A percentile compares a stretch with the other conserved stretches of the same genome.
These are phyloP conservation scores for Leptatherina wallacei DNA, from an alignment of 2,797 vertebrate genomes.

Conservation along the genomic window DNA sequence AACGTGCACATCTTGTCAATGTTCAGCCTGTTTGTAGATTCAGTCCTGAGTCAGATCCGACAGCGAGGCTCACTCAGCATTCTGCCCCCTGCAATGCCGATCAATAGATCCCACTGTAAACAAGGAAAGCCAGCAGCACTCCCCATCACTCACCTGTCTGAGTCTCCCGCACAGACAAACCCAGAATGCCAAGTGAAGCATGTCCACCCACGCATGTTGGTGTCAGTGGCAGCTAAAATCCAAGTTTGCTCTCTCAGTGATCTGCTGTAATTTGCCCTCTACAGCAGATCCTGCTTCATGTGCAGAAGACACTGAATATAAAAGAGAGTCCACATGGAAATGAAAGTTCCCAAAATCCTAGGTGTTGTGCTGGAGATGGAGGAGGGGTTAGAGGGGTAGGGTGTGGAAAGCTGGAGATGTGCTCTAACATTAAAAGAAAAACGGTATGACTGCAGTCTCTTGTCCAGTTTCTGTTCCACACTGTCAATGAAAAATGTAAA, in stretches of 20 bases:
- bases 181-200: constrained; percentile 59
- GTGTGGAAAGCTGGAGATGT: constrained; percentile 30
- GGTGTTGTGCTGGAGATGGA: constrained; percentile 35
- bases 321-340: constrained; percentile 34
- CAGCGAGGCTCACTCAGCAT: constrained; percentile 31
- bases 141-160: constrained; percentile 73
- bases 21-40: constrained; percentile 11
- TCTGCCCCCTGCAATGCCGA: constrained; percentile 30
- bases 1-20: background rate
- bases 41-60: constrained; percentile 28
- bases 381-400: background rate
- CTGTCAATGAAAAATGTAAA: constrained; percentile 57
- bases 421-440: constrained; percentile 32
- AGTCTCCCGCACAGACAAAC: constrained; percentile 60
- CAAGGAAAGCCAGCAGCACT: constrained; percentile 36
- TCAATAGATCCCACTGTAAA: constrained; percentile 54
- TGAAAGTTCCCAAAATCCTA: constrained; percentile 53
- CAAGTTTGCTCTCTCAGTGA: constrained; percentile 29
- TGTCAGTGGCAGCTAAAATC: constrained; percentile 42
- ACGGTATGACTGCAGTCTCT: constrained; percentile 60
- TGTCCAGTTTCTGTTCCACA: constrained; percentile 60
- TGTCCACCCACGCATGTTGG: constrained; percentile 62
- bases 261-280: constrained; percentile 22
- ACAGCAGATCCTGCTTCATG: constrained; percentile 10
- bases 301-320: constrained; percentile 16